Conservation (phyloP, 2,888 invertebrate species). For the Chrysina gloriosa region DNA sequence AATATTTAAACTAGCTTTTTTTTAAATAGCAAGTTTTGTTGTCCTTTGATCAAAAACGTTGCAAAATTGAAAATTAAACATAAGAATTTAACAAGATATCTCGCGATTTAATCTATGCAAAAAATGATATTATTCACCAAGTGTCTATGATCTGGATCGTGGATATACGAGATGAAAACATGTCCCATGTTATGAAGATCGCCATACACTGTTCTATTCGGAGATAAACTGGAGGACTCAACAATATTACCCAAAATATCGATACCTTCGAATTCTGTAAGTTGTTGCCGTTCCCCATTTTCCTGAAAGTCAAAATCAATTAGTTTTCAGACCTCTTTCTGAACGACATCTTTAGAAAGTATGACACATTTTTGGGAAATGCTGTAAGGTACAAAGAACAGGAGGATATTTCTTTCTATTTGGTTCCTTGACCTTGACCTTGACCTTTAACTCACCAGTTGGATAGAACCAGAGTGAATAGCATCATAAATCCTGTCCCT, state of each 20-base stretch:
- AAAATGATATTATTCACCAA: too few relatives aligned
- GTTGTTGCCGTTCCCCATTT: slow-evolving; percentile 54
- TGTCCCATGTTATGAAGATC: slow-evolving; percentile 88
- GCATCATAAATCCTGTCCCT: slow-evolving; percentile 78
- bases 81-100: too few relatives aligned
- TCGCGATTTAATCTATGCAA: too few relatives aligned
- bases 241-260: slow-evolving; percentile 84
- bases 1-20: too few relatives aligned
- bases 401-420: too few relatives aligned
- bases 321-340: background rate
- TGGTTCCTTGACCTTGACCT: background rate
- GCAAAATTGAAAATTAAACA: background rate
- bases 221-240: slow-evolving; percentile 78
- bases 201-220: slow-evolving; percentile 79
- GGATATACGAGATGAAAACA: slow-evolving; percentile 79
- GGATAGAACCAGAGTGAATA: slow-evolving; percentile 73
- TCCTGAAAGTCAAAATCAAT: slow-evolving; percentile 53
- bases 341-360: background rate
- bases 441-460: slow-evolving; percentile 66
- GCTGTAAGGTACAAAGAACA: too few relatives aligned
- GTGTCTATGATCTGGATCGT: slow-evolving; percentile 84
- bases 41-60: too few relatives aligned
- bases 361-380: background rate
- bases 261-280: slow-evolving; percentile 79
- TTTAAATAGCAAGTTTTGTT: too few relatives aligned